Evolutionary conservation across 2,113 vertebrate genomes (phyloP).

Genomic region (Microtus ochrogaster): DNA sequence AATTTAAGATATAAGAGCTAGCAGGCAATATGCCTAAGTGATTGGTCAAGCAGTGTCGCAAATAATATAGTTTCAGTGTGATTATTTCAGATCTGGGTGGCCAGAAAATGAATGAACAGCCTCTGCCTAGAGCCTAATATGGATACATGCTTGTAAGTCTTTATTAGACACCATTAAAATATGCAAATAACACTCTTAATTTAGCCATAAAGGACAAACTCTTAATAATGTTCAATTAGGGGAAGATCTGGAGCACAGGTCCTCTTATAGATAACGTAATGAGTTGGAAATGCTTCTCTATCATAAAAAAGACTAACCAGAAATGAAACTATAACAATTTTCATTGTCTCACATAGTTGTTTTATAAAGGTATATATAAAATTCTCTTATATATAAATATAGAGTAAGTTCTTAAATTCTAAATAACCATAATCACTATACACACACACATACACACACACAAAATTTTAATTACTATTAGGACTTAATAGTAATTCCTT

Average conservation of each 20-base stretch:
- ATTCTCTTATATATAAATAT: neutral
- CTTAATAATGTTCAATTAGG: constrained; percentile 24
- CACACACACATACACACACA: neutral
- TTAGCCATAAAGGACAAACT: neutral
- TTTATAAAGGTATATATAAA: constrained; percentile 39
- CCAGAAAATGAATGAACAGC: no score
- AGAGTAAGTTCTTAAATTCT: constrained; percentile 32
- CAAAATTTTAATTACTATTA: neutral
- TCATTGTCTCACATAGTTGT: neutral
- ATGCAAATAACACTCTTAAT: neutral
- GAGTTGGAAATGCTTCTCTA: constrained; percentile 15
- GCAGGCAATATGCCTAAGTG: no score
- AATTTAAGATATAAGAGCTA: no score
- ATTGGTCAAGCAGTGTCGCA: no score
- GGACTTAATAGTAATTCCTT: neutral
- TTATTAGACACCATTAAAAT: constrained; percentile 1
- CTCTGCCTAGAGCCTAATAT: neutral
- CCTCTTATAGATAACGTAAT: neutral
- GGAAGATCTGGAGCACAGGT: neutral
- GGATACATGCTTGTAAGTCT: neutral
- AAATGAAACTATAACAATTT: constrained; percentile 42
- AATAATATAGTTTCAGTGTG: no score
- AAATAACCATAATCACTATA: neutral
- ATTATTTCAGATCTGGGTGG: no score
- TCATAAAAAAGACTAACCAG: constrained; percentile 4